Evolutionary conservation across 2,797 vertebrate genomes (phyloP), one percentile per base, ranked within the genome.

Genomic region (Danio aesculapii): DNA sequence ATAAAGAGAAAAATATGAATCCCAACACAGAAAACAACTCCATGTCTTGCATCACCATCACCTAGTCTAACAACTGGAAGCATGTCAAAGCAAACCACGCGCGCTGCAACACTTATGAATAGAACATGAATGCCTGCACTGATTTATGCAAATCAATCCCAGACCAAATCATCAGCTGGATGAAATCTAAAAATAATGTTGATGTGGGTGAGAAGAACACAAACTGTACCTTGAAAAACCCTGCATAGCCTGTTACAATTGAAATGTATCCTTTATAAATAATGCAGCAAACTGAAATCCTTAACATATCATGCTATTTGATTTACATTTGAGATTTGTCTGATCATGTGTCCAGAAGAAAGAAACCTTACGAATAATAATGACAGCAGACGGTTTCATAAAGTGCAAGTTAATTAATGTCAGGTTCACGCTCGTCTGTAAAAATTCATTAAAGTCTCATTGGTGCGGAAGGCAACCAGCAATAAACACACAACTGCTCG

Each of bases 361-460:
- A 3, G 17, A 66, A 52, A 53, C 3, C 12, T 6, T 17, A 63
- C 41, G 47, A 64, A 57, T 47, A 19, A 11, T 67, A 58, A 39
- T 67, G 3, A 39, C 50, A 39, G 62, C 58, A 71, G 14, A 70
- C 16, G 6, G n/a, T 6, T 21, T 76, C 12, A 55, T 66, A 17
- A 76, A 66, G 7, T 44, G 49, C 12, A 64, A 50, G 16, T 52
- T 67, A 86, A 81, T 86, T 79, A 69, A 61, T 52, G 6, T 75
- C 17, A 82, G 55, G 49, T 68, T 82, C 71, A 76, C 75, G 82
- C 75, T 73, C 46, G 57, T 67, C 76, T 68, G 30, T 64, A 67
- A 52, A 57, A 44, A 57, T 71, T 83, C 80, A 81, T 85, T 78
- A 81, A 78, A 59, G 47, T n/a, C 73, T 82, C 66, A 82, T 75